Conservation (phyloP, 2,888 invertebrate species). For the Orchesellides sinensis region DNA sequence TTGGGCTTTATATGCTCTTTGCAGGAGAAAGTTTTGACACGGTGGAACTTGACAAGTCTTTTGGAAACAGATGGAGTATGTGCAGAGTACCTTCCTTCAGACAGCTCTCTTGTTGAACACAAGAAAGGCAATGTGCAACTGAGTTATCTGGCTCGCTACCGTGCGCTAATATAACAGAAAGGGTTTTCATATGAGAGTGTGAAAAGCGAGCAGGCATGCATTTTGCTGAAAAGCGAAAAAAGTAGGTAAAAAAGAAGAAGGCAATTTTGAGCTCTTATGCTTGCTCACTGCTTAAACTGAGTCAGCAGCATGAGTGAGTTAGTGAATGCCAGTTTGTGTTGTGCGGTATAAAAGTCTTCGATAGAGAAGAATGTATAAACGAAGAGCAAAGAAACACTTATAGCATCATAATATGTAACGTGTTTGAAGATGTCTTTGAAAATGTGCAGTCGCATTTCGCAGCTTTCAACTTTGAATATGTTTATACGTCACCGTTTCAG, state of each 20-base stretch:
- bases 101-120: slow-evolving; percentile 58
- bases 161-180: slow-evolving; percentile 41
- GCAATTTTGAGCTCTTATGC: slow-evolving; percentile 18
- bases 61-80: not conserved
- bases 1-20: not conserved
- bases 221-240: slow-evolving; percentile 1
- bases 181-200: not conserved
- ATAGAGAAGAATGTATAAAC: no score
- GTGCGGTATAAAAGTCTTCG: no score
- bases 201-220: not conserved
- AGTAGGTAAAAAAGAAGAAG: slow-evolving; percentile 3
- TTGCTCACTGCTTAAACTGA: slow-evolving; percentile 19
- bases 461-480: no score
- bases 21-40: slow-evolving; percentile 38
- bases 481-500: no score
- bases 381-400: no score
- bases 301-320: slow-evolving; percentile 1
- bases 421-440: no score
- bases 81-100: slow-evolving; percentile 28
- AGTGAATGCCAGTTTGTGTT: no score
- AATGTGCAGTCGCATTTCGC: no score
- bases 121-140: slow-evolving; percentile 68
- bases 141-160: slow-evolving; percentile 40
- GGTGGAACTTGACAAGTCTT: not conserved
- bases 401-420: no score